Conservation (phyloP, 2,113 vertebrate genomes). For the Saguinus imperator region DNA sequence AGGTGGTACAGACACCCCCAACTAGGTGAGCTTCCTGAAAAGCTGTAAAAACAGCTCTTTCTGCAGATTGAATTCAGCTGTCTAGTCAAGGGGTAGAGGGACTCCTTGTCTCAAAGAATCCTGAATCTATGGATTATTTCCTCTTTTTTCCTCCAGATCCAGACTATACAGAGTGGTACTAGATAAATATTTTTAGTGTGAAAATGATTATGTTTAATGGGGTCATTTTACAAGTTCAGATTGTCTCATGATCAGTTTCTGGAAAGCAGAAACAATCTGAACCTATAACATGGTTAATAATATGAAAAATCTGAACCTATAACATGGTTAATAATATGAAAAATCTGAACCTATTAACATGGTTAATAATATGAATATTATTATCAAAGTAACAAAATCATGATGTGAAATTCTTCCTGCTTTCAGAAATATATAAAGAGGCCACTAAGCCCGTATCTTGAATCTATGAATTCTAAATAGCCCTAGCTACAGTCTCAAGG, state of each 20-base stretch:
- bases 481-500: not conserved
- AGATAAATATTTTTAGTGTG: constrained; percentile 28
- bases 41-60: constrained; percentile 5
- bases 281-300: not conserved
- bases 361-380: not conserved
- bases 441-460: not conserved
- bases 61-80: not conserved
- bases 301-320: not conserved
- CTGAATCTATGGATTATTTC: not conserved
- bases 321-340: too few species aligned
- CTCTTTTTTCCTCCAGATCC: not conserved
- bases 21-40: not conserved
- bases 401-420: not conserved
- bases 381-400: not conserved
- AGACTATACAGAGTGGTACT: not conserved
- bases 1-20: not conserved
- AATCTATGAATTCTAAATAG: constrained; percentile 9
- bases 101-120: not conserved
- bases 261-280: not conserved
- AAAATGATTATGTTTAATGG: not conserved
- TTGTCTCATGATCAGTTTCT: constrained; percentile 25
- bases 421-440: constrained; percentile 33
- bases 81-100: not conserved
- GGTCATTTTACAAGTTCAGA: constrained; percentile 29
- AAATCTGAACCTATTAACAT: too few species aligned